Percentiles rank a stretch among this genome's conserved stretches.
phyloP scores from a whole-genome alignment of 2,797 vertebrate species.

The Phyllotis vaccarum region DNA sequence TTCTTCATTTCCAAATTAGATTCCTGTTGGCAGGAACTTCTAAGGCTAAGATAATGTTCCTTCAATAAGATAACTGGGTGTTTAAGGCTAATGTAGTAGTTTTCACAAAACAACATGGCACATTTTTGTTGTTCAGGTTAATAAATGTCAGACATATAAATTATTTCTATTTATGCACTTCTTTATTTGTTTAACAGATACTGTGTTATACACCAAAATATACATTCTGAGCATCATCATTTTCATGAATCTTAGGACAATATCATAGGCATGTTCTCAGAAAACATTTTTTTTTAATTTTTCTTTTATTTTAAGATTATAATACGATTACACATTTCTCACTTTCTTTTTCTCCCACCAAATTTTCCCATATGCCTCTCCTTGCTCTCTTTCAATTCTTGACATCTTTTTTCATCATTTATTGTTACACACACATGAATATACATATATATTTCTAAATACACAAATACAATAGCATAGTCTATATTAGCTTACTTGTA shows the following conservation, averaged over 20 bases:
- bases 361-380: no score
- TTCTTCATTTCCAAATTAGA: background rate
- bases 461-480: no score
- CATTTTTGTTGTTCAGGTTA: background rate
- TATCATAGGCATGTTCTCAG: no score
- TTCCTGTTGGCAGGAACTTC: background rate
- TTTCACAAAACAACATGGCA: background rate
- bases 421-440: no score
- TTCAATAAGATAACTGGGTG: background rate
- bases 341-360: no score
- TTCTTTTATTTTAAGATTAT: no score
- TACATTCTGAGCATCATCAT: background rate
- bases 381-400: no score
- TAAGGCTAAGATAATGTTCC: background rate
- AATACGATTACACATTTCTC: no score
- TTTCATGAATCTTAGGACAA: conserved; percentile 25
- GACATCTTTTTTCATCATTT: no score
- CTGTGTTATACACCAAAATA: background rate
- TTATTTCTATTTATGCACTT: background rate
- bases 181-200: background rate
- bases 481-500: no score
- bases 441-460: no score
- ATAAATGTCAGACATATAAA: background rate
- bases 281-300: no score
- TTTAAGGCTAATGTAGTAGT: background rate